Base-by-base conservation (phyloP, 2,797 vertebrate genomes). In the Helostoma temminkii region DNA sequence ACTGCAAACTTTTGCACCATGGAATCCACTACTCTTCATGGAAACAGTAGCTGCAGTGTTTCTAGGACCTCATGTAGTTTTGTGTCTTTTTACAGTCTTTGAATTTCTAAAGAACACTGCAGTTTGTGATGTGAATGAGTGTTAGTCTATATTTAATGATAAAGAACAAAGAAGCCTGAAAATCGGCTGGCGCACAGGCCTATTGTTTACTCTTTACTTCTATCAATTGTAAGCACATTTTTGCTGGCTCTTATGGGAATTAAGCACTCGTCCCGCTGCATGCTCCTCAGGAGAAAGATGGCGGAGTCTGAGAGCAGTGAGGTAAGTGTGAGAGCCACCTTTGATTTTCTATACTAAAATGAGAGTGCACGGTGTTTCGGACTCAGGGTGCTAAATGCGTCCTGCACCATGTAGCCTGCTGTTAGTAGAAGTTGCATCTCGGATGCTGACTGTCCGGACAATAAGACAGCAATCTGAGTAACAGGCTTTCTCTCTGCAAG, bases 251-350 rank as follows among this genome's bases (percentile, higher is more conserved):
- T 91, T 95, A 99, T 99, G 98, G 98, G 98, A 95, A 96, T 98
- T 87, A 98, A 96, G 92, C 98, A 98, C 94, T 99, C 97, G 88
- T 97, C 96, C 92, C 97, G 97, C 92, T 99, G 97, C 91, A 94
- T 98, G 95, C 96, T 98, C 93, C 96, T 98, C 49, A 91, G 96
- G 95, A 97, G 96, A 93, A 97, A 97, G 86, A 98, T 98, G 96
- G 97, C 96, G 95, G 97, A 99, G 90, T 94, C 95, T 56, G 97
- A 98, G 80, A 95, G 84, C 93, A 81, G 91, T 11, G 97, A 98
- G 97, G 97, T 99, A 93, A 94, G 96, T 89, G 74, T 71, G 43
- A 65, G 36, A 82, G 49, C 52, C 24, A 66, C 47, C 61, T 85
- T 71, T 58, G n/a, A 34, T 58, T 59, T 54, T 16, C 16, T 22